Evolutionary conservation across 2,113 vertebrate species (phyloP).

Genomic region (Dipodomys merriami): DNA sequence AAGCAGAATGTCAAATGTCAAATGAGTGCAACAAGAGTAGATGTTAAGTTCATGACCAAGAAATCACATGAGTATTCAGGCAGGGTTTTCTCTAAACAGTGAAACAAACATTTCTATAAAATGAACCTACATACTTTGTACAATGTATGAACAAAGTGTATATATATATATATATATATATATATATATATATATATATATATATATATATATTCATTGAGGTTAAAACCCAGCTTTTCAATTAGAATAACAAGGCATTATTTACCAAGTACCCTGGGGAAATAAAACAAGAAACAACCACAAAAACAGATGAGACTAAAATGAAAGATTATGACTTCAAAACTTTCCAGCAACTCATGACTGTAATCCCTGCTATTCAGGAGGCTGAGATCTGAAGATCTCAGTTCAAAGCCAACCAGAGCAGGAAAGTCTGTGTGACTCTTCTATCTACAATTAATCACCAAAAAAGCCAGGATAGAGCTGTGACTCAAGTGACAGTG

Average conservation of each 20-base stretch:
- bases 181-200: too few relatives aligned
- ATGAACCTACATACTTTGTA: conserved; percentile 26
- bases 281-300: not conserved
- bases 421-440: too few relatives aligned
- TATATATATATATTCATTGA: not conserved
- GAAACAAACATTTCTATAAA: not conserved
- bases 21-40: not conserved
- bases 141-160: not conserved
- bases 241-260: conserved; percentile 30
- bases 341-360: not conserved
- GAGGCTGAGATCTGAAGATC: too few relatives aligned
- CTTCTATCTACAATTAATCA: too few relatives aligned
- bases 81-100: not conserved
- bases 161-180: too few relatives aligned
- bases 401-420: too few relatives aligned
- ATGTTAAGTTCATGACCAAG: conserved; percentile 35
- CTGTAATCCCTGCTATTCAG: too few relatives aligned
- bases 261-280: not conserved
- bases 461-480: too few relatives aligned
- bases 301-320: conserved; percentile 40
- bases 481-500: too few relatives aligned
- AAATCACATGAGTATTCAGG: not conserved
- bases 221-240: conserved; percentile 15
- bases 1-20: conserved; percentile 54
- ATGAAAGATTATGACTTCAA: conserved; percentile 6